Percentiles rank a stretch among this genome's conserved stretches.
Conservation (phyloP, 2,113 vertebrate genomes). For the Uria lomvia region DNA sequence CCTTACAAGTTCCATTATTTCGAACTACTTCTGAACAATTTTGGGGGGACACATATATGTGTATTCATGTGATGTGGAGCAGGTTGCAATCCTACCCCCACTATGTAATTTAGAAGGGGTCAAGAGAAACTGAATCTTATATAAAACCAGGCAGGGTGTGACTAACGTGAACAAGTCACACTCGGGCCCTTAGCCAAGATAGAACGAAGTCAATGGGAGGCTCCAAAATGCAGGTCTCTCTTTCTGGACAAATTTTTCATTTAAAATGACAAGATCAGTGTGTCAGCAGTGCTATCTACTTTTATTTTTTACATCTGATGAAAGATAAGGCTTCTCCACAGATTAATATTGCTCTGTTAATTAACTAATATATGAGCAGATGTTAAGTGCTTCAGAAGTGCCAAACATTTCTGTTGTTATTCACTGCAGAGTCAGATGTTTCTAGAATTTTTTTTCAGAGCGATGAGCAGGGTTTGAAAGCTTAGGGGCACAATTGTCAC, state of each 20-base stretch:
- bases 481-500: background rate
- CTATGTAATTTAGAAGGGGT: background rate
- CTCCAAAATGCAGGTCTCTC: background rate
- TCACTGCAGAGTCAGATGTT: background rate
- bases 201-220: background rate
- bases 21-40: background rate
- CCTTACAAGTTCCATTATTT: background rate
- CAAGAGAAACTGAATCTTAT: background rate
- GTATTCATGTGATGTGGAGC: background rate
- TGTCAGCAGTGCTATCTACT: background rate
- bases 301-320: background rate
- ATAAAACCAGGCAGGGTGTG: background rate
- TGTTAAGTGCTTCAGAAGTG: slow-evolving; percentile 32
- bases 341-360: slow-evolving; percentile 36
- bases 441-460: background rate
- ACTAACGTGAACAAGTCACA: background rate
- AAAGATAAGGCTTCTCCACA: background rate
- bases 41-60: background rate
- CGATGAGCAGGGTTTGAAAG: background rate
- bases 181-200: background rate
- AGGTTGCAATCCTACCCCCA: background rate
- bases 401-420: slow-evolving; percentile 1
- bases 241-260: background rate
- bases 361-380: slow-evolving; percentile 35
- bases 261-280: background rate